Evolutionary conservation across 2,888 invertebrate genomes (phyloP).

Genomic region (Scotopteryx bipunctaria): DNA sequence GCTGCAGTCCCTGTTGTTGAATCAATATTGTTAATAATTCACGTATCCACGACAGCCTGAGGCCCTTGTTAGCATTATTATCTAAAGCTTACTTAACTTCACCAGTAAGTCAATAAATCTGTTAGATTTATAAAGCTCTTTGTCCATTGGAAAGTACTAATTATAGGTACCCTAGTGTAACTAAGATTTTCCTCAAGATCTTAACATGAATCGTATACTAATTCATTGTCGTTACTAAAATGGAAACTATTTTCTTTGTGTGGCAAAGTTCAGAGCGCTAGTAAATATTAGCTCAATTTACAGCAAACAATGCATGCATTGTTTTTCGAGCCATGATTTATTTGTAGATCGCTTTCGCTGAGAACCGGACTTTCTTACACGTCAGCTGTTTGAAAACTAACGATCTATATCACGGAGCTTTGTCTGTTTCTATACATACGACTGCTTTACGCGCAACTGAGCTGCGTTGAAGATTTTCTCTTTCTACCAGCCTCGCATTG

Average conservation of each 20-base stretch:
- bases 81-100: too few relatives aligned
- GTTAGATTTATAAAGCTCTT: too few relatives aligned
- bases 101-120: too few relatives aligned
- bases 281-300: conserved; percentile 68
- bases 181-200: too few relatives aligned
- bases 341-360: conserved; percentile 71
- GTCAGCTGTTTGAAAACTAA: conserved; percentile 59
- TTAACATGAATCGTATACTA: too few relatives aligned
- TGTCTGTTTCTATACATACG: conserved; percentile 30
- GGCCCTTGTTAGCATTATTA: too few relatives aligned
- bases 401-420: conserved; percentile 66
- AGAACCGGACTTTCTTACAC: conserved; percentile 68
- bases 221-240: too few relatives aligned
- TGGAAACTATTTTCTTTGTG: conserved; percentile 41
- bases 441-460: conserved; percentile 20
- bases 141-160: too few relatives aligned
- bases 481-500: conserved; percentile 14
- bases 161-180: too few relatives aligned
- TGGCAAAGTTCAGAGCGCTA: conserved; percentile 53
- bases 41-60: conserved; percentile 29
- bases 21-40: conserved; percentile 56
- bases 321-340: conserved; percentile 69
- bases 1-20: conserved; percentile 57
- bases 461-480: conserved; percentile 7
- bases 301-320: conserved; percentile 76